These are phyloP conservation scores for Nesogale talazaci DNA, from an alignment of 2,113 vertebrate species.

Conservation along the genomic window DNA sequence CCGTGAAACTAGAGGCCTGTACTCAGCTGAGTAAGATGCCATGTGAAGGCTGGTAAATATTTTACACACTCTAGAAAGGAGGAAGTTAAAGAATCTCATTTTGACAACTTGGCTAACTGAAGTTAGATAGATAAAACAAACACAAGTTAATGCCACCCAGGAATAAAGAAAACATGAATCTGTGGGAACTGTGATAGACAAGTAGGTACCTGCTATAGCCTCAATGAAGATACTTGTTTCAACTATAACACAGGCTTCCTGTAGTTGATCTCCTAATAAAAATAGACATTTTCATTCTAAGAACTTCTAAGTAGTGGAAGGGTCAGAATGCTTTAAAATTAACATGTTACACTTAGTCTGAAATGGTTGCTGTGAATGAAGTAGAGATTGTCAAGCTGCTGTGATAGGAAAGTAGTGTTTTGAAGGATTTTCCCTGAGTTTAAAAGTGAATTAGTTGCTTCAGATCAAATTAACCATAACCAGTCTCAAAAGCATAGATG, in stretches of 20 bases:
- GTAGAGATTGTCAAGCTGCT: neutral
- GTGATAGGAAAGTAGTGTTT: neutral
- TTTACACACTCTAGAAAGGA: conserved; percentile 51
- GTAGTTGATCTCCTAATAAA: conserved; percentile 47
- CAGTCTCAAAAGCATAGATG: neutral
- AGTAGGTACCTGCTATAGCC: neutral
- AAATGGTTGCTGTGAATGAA: neutral
- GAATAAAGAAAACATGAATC: conserved; percentile 26
- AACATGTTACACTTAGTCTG: neutral
- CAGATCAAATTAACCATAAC: neutral
- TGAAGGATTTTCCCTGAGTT: neutral
- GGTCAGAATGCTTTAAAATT: neutral
- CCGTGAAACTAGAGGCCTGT: neutral
- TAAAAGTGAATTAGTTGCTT: neutral
- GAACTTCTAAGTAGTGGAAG: conserved; percentile 19
- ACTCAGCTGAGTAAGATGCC: neutral
- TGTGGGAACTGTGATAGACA: conserved; percentile 11
- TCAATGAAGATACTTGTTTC: neutral
- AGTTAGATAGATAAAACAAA: conserved; percentile 66
- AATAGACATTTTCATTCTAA: neutral
- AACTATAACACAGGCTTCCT: neutral
- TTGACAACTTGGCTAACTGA: conserved; percentile 43
- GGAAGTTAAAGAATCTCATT: conserved; percentile 28
- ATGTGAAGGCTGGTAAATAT: neutral
- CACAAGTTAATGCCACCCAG: conserved; percentile 28